Evolutionary conservation across 1,140 invertebrate genomes (phyloP), one percentile per base, ranked within the genome.

Genomic region (Camponotus vicinus): DNA sequence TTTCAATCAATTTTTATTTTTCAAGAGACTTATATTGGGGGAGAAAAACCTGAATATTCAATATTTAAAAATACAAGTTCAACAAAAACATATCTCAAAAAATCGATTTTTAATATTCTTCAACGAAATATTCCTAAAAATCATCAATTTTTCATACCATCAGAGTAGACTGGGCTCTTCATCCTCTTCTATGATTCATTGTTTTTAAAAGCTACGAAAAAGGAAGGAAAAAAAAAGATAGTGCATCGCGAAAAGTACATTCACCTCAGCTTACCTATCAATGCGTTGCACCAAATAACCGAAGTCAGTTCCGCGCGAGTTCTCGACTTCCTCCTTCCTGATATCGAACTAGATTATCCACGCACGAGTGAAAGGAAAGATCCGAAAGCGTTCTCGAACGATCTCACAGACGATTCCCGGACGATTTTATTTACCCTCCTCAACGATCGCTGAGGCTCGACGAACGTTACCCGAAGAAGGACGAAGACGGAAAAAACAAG

Each of bases 181-280:
- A 27, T 7, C 21, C 1, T 75, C 18, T 55, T 61, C 18, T 64
- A 15, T 32, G 37, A 73, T 11, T 27, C 18, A 83, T 73, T 61
- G 69, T 75, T 83, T 71, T 45, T 61, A 83, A 73, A 61, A 45
- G 55, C 79, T 21, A 66, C n/a, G 5, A 55, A 37, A 59, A 21
- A 27, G 3, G 4, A 78, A 78, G 8, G 52, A 37, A 9, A 61
- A 42, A 42, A 32, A 61, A 59, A 37, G 42, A 32, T 49, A 45
- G 69, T 69, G 77, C 84, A 63, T 85, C 66, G 82, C 75, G 73
- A 21, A 67, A 90, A 87, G 92, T 90, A 86, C 92, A 64, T 93
- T 93, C 78, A 92, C 90, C 89, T 69, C 75, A 70, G 73, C n/a
- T 82, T 75, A 75, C 61, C 69, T 73, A 71, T 80, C 79, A 63